Evolutionary conservation across 2,888 invertebrate species (phyloP).

Genomic region (Leptopilina drosophilae): DNA sequence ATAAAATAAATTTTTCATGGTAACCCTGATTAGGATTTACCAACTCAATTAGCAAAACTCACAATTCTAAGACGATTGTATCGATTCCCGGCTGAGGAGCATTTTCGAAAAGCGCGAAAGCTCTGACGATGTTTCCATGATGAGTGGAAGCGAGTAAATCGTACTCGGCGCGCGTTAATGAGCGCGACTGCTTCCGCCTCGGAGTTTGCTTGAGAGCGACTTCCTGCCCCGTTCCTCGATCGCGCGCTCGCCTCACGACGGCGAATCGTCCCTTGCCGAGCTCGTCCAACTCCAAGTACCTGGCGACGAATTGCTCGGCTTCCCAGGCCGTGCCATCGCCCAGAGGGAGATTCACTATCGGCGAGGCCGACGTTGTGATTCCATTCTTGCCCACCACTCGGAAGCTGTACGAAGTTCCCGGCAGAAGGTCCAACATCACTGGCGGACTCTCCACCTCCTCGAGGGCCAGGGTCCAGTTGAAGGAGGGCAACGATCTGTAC

Average conservation of each 20-base stretch:
- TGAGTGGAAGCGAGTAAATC: slow-evolving; percentile 83
- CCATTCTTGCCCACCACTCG: slow-evolving; percentile 83
- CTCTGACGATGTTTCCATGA: slow-evolving; percentile 84
- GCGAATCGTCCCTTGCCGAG: slow-evolving; percentile 86
- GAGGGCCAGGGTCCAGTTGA: slow-evolving; percentile 66
- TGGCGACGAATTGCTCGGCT: slow-evolving; percentile 82
- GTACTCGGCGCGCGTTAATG: slow-evolving; percentile 85
- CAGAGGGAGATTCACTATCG: slow-evolving; percentile 81
- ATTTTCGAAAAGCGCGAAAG: slow-evolving; percentile 87
- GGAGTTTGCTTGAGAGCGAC: slow-evolving; percentile 87
- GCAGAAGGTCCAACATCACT: slow-evolving; percentile 67
- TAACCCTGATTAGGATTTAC: too few relatives aligned
- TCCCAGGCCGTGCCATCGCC: slow-evolving; percentile 83
- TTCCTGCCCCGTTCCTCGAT: slow-evolving; percentile 86
- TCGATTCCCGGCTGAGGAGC: slow-evolving; percentile 84
- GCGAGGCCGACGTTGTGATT: slow-evolving; percentile 78
- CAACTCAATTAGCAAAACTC: slow-evolving; percentile 71
- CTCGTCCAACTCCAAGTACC: slow-evolving; percentile 83
- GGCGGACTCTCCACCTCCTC: slow-evolving; percentile 68
- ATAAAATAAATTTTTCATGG: too few relatives aligned
- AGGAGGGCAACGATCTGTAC: slow-evolving; percentile 68
- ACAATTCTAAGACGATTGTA: slow-evolving; percentile 87
- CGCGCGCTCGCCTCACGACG: slow-evolving; percentile 84
- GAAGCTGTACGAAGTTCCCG: slow-evolving; percentile 85
- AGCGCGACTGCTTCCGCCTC: slow-evolving; percentile 81